Evolutionary conservation across 35 echinoderm and acorn worm genomes (phyloP).

Genomic region (Anneissia japonica): DNA sequence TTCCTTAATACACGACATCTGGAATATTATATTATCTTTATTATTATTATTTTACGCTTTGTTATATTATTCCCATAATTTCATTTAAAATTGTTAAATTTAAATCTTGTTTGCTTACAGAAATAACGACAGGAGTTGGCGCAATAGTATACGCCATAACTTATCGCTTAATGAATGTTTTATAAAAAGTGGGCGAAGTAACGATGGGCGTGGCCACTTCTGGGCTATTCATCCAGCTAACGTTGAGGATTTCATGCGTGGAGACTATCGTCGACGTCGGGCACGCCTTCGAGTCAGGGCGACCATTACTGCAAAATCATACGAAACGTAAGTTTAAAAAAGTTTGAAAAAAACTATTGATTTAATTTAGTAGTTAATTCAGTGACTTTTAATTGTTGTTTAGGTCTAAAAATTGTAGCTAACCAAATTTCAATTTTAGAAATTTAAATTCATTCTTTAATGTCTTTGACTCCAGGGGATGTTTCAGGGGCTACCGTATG

Average conservation of each 20-base stretch:
- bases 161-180: conserved; percentile 98
- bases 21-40: neutral
- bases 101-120: conserved; percentile 16
- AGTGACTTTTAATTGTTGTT: too few species aligned
- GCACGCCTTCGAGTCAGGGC: conserved; percentile 77
- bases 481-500: too few species aligned
- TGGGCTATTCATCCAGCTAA: conserved; percentile 93
- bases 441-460: too few species aligned
- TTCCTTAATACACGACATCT: neutral
- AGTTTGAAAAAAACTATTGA: too few species aligned
- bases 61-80: neutral
- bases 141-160: conserved; percentile 96
- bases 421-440: too few species aligned
- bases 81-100: neutral
- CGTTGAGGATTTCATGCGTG: conserved; percentile 67
- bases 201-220: conserved; percentile 84
- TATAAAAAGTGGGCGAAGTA: conserved; percentile 78
- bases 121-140: conserved; percentile 91
- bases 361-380: too few species aligned
- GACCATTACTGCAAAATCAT: neutral
- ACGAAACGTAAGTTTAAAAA: neutral
- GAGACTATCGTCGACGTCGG: conserved; percentile 75
- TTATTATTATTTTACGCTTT: neutral
- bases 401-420: too few species aligned
- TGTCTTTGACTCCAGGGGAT: too few species aligned